A percentile compares a stretch with the other conserved stretches of the same genome.
phyloP scores from a whole-genome alignment of 2,113 vertebrate species.

The Corythoichthys haematopterus region DNA sequence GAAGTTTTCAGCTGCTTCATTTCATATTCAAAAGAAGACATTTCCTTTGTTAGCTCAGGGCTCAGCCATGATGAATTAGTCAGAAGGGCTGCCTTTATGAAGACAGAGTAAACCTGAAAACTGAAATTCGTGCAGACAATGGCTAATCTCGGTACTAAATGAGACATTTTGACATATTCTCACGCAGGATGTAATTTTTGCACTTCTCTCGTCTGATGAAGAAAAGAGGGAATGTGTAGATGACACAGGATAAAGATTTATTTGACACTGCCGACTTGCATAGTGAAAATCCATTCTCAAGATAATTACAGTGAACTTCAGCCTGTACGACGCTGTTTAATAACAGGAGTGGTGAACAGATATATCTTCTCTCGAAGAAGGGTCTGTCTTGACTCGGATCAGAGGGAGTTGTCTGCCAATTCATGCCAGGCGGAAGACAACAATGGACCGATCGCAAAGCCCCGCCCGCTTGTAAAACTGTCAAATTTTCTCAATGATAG shows the following conservation, averaged over 20 bases:
- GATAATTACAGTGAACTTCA: slow-evolving; percentile 2
- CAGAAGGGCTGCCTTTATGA: not conserved
- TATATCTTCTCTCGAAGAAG: not conserved
- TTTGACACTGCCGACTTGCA: not conserved
- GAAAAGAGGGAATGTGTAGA: not conserved
- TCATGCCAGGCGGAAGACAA: too few relatives aligned
- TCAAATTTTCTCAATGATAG: too few relatives aligned
- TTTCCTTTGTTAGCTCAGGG: not conserved
- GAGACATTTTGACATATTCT: not conserved
- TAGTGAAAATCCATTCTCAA: not conserved
- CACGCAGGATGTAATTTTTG: not conserved
- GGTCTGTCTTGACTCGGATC: too few relatives aligned
- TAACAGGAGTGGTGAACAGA: not conserved
- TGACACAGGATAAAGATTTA: not conserved
- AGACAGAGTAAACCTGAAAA: not conserved
- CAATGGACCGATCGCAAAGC: too few relatives aligned
- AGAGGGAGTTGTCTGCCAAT: too few relatives aligned
- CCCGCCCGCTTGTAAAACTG: too few relatives aligned
- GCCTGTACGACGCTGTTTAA: not conserved
- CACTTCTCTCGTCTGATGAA: not conserved
- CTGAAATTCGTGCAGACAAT: not conserved
- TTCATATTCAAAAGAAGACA: not conserved
- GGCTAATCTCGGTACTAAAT: not conserved
- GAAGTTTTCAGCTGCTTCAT: not conserved
- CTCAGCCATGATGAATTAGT: not conserved